phyloP scores from a whole-genome alignment of 2,113 vertebrate species.

The Hemichromis elongatus region DNA sequence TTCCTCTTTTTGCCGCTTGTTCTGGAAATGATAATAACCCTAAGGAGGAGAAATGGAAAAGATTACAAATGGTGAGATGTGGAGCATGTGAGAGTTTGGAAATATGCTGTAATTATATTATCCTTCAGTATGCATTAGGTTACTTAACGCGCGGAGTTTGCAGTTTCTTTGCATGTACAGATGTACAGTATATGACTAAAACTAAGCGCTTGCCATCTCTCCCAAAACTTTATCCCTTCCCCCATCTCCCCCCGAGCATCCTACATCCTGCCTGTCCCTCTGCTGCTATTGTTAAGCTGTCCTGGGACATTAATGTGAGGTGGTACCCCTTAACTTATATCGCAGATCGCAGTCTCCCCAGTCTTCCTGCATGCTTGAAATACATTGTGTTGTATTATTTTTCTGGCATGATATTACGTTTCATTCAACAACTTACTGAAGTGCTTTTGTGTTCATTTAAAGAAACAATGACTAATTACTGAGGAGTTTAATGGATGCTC shows the following conservation, averaged over 20 bases:
- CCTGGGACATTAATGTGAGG: not conserved
- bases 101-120: not conserved
- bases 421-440: not conserved
- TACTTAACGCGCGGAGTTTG: not conserved
- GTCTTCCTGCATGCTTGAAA: not conserved
- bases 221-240: not conserved
- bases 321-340: not conserved
- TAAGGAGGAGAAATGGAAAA: slow-evolving; percentile 82
- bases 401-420: not conserved
- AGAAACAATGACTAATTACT: not conserved
- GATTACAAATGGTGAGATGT: slow-evolving; percentile 91
- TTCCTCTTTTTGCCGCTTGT: slow-evolving; percentile 81
- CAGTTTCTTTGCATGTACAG: not conserved
- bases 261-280: slow-evolving; percentile 10
- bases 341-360: not conserved
- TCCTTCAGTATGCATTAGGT: not conserved
- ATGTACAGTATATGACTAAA: not conserved
- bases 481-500: not conserved
- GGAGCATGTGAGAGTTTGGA: not conserved
- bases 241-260: not conserved
- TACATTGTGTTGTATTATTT: not conserved
- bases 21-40: slow-evolving; percentile 83
- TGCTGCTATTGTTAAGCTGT: not conserved
- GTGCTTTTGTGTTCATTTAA: not conserved
- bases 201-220: not conserved